Conservation (phyloP, 2,888 invertebrate species). For the Gibbula magus region DNA sequence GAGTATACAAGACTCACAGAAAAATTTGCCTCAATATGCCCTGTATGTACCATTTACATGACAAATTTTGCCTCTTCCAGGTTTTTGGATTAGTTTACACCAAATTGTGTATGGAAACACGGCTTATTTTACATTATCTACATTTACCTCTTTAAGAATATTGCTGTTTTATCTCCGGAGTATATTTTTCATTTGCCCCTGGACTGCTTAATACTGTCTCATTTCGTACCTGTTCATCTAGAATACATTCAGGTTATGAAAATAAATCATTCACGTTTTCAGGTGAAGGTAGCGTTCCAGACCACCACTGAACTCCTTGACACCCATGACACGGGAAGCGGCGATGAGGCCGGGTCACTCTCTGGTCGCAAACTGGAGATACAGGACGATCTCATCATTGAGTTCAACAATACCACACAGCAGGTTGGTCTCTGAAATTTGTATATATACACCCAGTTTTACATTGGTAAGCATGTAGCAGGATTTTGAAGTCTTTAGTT, state of each 20-base stretch:
- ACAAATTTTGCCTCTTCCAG: no score
- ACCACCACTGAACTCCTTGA: slow-evolving; percentile 54
- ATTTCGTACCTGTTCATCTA: no score
- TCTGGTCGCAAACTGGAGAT: slow-evolving; percentile 46
- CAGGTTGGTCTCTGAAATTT: slow-evolving; percentile 58
- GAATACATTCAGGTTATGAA: background rate
- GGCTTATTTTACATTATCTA: no score
- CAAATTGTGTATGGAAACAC: no score
- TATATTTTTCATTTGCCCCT: no score
- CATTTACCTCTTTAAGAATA: no score
- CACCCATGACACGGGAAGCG: slow-evolving; percentile 29
- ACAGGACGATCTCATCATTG: slow-evolving; percentile 58
- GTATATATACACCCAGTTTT: background rate
- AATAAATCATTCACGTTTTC: background rate
- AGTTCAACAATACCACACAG: slow-evolving; percentile 65
- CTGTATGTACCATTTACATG: no score
- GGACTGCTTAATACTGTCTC: no score
- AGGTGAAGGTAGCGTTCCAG: slow-evolving; percentile 70
- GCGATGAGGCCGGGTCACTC: background rate
- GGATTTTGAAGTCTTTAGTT: background rate
- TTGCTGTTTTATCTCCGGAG: no score
- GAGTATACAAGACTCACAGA: background rate
- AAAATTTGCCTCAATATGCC: no score
- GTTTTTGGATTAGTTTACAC: no score
- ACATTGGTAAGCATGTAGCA: no score